Evolutionary conservation across 37 sponge, comb jelly and placozoan genomes (phyloP).

Genomic region (Ianthella basta): DNA sequence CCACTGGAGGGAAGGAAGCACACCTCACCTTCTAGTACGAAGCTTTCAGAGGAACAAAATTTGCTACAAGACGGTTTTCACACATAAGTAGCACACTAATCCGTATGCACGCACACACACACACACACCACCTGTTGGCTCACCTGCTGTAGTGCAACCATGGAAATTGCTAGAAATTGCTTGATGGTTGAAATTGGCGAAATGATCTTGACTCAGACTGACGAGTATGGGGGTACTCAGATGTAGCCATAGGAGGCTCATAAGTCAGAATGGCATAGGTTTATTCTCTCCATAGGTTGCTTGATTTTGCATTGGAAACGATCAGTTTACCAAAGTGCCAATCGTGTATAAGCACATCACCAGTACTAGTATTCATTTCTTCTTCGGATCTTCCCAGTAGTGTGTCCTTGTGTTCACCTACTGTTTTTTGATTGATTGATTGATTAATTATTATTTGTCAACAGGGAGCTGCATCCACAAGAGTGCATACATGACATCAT

Average conservation of each 20-base stretch:
- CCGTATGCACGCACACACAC: too few species aligned
- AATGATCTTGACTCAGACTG: constrained; percentile 43
- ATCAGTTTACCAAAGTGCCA: constrained; percentile 42
- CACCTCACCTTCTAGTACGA: too few species aligned
- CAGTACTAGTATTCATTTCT: not conserved
- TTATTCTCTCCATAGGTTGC: constrained; percentile 25
- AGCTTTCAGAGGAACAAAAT: too few species aligned
- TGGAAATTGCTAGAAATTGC: constrained; percentile 54
- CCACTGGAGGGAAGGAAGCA: too few species aligned
- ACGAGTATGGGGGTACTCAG: constrained; percentile 50
- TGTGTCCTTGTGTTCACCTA: not conserved
- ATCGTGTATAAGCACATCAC: constrained; percentile 4
- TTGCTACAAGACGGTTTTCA: too few species aligned
- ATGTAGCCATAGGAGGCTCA: constrained; percentile 43
- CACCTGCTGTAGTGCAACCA: constrained; percentile 59
- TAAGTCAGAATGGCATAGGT: constrained; percentile 10
- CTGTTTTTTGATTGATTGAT: not conserved
- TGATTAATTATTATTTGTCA: too few species aligned
- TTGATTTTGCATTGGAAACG: not conserved
- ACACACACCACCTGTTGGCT: too few species aligned
- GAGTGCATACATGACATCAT: too few species aligned
- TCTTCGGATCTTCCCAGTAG: not conserved
- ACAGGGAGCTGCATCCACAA: too few species aligned
- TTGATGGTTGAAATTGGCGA: constrained; percentile 64
- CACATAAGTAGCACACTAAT: too few species aligned